Evolutionary conservation across 2,888 invertebrate genomes (phyloP).

Genomic region (Aporophyla nigra): DNA sequence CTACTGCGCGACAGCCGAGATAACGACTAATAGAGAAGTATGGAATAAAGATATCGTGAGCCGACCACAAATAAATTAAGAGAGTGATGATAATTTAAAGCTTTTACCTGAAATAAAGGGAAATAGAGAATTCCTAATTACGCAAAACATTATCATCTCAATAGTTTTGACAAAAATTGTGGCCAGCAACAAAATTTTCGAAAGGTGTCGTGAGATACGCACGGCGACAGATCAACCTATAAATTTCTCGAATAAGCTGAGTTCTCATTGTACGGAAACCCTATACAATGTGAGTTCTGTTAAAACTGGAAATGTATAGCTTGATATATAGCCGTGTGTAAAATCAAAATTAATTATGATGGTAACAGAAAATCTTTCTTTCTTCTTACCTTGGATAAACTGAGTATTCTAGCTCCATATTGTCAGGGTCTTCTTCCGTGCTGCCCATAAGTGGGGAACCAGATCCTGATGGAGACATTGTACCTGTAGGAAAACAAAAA

Average conservation of each 20-base stretch:
- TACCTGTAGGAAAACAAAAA: slow-evolving; percentile 74
- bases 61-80: neutral
- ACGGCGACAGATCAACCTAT: too few species aligned
- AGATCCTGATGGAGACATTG: slow-evolving; percentile 90
- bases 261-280: too few species aligned
- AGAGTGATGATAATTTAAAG: too few species aligned
- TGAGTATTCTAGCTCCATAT: slow-evolving; percentile 90
- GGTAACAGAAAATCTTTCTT: neutral
- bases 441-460: slow-evolving; percentile 89
- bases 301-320: too few species aligned
- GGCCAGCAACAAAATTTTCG: neutral
- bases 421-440: slow-evolving; percentile 91
- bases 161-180: neutral
- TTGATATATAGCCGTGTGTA: too few species aligned
- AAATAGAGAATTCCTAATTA: too few species aligned
- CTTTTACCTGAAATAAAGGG: too few species aligned
- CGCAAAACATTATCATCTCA: too few species aligned
- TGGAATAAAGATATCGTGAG: neutral
- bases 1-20: neutral
- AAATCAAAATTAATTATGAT: neutral
- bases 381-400: slow-evolving; percentile 85
- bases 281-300: too few species aligned
- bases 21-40: neutral
- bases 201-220: neutral
- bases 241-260: too few species aligned